Base-by-base conservation (phyloP, 2,888 invertebrate species). In the Lysandra coridon region DNA sequence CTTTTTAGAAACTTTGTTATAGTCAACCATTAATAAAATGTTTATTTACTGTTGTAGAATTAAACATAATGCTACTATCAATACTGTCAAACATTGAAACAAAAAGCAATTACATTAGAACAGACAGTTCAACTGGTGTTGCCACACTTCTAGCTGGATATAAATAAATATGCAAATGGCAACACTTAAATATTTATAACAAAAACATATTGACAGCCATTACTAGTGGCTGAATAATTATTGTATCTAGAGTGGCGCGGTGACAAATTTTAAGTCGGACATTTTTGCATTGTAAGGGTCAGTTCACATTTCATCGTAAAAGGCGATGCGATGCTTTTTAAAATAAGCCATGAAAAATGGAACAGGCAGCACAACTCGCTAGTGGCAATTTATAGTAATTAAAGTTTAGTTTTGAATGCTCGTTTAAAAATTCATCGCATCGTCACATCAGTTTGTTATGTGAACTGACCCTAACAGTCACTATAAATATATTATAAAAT, bases 191-290 rank as follows among this genome's bases (percentile, higher is more conserved):
- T 57, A 79, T 53, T 23, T 79, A 53, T 73, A 73, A 57, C 53
- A 53, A 49, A 78, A 40, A 30, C 33, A 73, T 64, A 30, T 78
- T 14, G 23, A 23, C 33, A 23, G 60, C 14, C 40, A 73, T 73
- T n/a, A 73, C 74, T 1, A 73, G 30, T 17, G 17, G 33, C 37
- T 74, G n/a, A 44, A 74, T 44, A 74, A 74, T 74, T 40, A 40
- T 62, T 64, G 0, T 30, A 30, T 30, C 30, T 64, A 30, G 30
- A 64, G 64, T 64, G 30, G 30, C 12, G 7, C 10, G 23, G 73
- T 73, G 73, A 73, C 73, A 92, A 92, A 92, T 93, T 91, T 12
- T 30, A 64, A 12, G 53, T 53, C 2, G 10, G 3, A 64, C 23
- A 30, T 30, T 62, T 62, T 64, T 64, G 30, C 60, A 60, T n/a